Conservation (phyloP, 2,888 invertebrate genomes). For the Lasioglossum figueresi region DNA sequence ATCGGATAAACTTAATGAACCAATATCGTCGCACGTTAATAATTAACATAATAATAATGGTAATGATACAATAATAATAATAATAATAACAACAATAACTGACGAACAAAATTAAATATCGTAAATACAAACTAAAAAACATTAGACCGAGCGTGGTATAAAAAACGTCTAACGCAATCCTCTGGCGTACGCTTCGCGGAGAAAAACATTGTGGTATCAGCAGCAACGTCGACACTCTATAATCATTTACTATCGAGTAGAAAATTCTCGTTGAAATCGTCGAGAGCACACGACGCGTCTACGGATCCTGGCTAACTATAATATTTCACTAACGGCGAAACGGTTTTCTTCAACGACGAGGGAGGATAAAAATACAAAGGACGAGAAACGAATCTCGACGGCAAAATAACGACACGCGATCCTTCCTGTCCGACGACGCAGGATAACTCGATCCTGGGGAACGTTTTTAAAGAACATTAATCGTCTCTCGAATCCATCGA, state of each 20-base stretch:
- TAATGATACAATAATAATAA: conserved; percentile 59
- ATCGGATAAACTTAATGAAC: conserved; percentile 59
- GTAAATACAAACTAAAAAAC: conserved; percentile 43
- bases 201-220: conserved; percentile 38
- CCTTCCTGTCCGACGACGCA: background rate
- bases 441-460: background rate
- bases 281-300: conserved; percentile 6
- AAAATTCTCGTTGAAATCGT: conserved; percentile 25
- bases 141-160: conserved; percentile 48
- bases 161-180: conserved; percentile 55
- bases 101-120: conserved; percentile 66
- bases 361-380: background rate
- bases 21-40: conserved; percentile 63
- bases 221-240: background rate
- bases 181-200: conserved; percentile 25
- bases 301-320: conserved; percentile 7
- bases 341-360: background rate
- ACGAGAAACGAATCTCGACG: background rate
- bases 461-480: conserved; percentile 3
- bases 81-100: conserved; percentile 67
- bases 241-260: conserved; percentile 11
- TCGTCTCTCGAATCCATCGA: background rate
- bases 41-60: conserved; percentile 58
- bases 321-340: conserved; percentile 24
- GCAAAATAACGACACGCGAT: conserved; percentile 2